These are phyloP conservation scores for Hipposideros armiger DNA, from an alignment of 2,113 vertebrate species.

Conservation along the genomic window DNA sequence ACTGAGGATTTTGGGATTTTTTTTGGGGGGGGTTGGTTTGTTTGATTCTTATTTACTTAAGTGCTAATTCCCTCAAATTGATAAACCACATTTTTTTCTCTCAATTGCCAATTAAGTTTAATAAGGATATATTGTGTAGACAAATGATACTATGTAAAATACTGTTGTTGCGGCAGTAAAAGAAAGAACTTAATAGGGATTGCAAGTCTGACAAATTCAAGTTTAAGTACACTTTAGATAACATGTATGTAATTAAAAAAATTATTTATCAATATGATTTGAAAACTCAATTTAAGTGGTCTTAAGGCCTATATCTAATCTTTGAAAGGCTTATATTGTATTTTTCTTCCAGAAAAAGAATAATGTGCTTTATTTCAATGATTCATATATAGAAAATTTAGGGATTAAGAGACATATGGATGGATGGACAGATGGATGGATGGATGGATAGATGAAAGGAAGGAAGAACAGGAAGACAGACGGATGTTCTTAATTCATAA, in stretches of 20 bases:
- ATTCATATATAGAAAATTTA: neutral
- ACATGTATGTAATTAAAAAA: neutral
- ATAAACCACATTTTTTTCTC: conserved; percentile 32
- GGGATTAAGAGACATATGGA: neutral
- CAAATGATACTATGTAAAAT: conserved; percentile 69
- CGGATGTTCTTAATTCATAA: neutral
- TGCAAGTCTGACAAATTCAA: conserved; percentile 34
- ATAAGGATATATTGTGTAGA: conserved; percentile 64
- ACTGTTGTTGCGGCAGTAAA: neutral
- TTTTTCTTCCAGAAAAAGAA: conserved; percentile 15
- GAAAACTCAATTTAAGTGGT: conserved; percentile 22
- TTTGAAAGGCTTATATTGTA: neutral
- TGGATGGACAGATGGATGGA: neutral
- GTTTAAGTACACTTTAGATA: conserved; percentile 45
- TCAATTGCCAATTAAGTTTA: conserved; percentile 73
- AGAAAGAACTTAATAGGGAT: conserved; percentile 45
- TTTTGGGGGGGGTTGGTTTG: neutral
- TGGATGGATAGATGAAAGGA: neutral
- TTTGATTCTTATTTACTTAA: conserved; percentile 63
- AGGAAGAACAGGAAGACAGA: neutral
- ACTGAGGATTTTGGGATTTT: neutral
- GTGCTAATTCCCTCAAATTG: conserved; percentile 53
- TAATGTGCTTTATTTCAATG: neutral
- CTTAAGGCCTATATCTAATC: conserved; percentile 7
- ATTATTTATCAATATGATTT: neutral